A percentile compares a stretch with the other conserved stretches of the same genome.
These are phyloP conservation scores for Vanessa atalanta DNA, from an alignment of 1,140 invertebrate genomes.

Conservation along the genomic window DNA sequence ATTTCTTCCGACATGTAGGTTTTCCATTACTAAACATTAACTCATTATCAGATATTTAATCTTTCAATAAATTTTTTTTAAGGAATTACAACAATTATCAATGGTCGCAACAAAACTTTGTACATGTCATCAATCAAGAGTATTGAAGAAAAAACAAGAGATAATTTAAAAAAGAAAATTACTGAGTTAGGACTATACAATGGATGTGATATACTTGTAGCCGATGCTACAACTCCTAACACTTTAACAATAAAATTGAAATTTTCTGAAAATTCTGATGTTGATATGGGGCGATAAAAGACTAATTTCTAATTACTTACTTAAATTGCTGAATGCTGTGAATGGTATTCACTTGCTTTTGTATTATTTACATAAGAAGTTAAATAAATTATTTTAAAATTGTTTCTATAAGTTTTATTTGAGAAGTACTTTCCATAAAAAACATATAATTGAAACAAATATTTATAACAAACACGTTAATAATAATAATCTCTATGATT, in stretches of 20 bases:
- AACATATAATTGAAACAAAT: too few species aligned
- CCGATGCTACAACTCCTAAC: conserved; percentile 93
- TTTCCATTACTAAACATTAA: too few species aligned
- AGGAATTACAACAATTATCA: conserved; percentile 88
- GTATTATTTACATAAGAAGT: conserved; percentile 6
- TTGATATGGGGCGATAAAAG: conserved; percentile 68
- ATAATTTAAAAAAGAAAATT: conserved; percentile 93
- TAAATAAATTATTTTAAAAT: conserved; percentile 12
- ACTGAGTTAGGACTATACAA: conserved; percentile 90
- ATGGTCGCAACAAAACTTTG: conserved; percentile 94
- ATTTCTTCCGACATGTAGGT: too few species aligned
- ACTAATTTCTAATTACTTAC: not conserved
- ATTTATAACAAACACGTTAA: too few species aligned
- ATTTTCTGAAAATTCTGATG: conserved; percentile 80
- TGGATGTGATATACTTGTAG: conserved; percentile 92
- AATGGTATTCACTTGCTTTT: conserved; percentile 9
- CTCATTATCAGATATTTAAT: not conserved
- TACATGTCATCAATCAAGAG: conserved; percentile 95
- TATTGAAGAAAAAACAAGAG: conserved; percentile 93
- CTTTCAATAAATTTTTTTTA: conserved; percentile 36
- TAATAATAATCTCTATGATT: too few species aligned
- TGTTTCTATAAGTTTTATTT: not conserved
- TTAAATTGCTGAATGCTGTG: not conserved
- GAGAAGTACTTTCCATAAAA: too few species aligned
- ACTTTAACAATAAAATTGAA: conserved; percentile 87